Evolutionary conservation across 2,797 vertebrate species (phyloP).

Genomic region (Rhinella marina): DNA sequence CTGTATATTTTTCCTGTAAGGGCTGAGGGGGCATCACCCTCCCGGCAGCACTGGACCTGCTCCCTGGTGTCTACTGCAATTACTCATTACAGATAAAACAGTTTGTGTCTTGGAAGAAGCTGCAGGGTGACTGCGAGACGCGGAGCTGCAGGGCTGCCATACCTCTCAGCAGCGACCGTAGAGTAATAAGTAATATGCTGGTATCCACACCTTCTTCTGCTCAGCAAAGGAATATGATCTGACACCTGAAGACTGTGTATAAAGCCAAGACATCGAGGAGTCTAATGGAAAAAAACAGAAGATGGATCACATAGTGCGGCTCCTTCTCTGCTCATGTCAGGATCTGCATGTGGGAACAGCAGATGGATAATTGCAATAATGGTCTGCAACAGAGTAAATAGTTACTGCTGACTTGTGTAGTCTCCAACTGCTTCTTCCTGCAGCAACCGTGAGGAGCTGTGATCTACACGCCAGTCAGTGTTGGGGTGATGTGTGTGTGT

Average conservation of each 20-base stretch:
- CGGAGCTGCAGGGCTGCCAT: neutral
- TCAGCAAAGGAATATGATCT: neutral
- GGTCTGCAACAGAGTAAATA: constrained; percentile 16
- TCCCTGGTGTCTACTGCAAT: neutral
- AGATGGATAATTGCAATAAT: constrained; percentile 30
- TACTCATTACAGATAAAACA: constrained; percentile 1
- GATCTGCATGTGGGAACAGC: constrained; percentile 9
- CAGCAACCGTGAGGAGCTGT: neutral
- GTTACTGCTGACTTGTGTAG: constrained; percentile 4
- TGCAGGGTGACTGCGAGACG: neutral
- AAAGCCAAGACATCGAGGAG: neutral
- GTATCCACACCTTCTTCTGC: neutral
- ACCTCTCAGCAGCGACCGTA: neutral
- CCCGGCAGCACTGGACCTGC: neutral
- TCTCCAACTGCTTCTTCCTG: neutral
- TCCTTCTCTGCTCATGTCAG: neutral
- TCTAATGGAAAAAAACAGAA: neutral
- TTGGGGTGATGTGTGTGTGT: neutral
- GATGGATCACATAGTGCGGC: neutral
- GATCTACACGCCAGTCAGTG: neutral
- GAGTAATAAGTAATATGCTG: neutral
- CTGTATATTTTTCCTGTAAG: neutral
- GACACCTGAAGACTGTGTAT: neutral
- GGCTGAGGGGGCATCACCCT: neutral
- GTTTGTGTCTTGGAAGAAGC: neutral